Evolutionary conservation across 2,888 invertebrate genomes (phyloP), one percentile per base, ranked within the genome.

Genomic region (Encarsia formosa): DNA sequence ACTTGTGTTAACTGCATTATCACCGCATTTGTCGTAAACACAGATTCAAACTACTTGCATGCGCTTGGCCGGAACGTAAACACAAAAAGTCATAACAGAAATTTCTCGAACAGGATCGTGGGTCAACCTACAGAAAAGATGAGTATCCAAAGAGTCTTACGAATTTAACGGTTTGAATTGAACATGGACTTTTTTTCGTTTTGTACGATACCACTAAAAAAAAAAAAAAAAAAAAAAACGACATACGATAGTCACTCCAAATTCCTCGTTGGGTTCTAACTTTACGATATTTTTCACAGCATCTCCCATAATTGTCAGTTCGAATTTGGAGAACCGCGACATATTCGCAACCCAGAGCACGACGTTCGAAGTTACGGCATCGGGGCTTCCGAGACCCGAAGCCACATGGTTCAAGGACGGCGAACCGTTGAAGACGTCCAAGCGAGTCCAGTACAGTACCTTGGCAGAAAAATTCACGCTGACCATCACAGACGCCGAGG

Each of bases 301-400:
- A 70, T 78, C 83, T 60, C 89, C 91, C 34, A 81, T 82, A 70
- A 81, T 91, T 62, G 75, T 84, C 65, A 84, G 83, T 62, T 83
- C 85, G 60, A 85, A 82, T 63, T 81, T 91, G 75, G 83, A 84
- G 64, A 88, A 90, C 74, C 80, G 83, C 53, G 81, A 82, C 55
- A 81, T 85, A 26, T 89, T 81, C 73, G 91, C 91, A 74, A 91
- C 93, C 11, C 82, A 94, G 46, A 86, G 86, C 9, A 81, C 88
- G 39, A 82, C 83, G 57, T 93, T 88, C 75, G 86, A 88, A 56
- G 83, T 92, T 0, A 80, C 84, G 59, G 89, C 88, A 0, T 81
- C 80, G 37, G 91, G 89, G 16, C 78, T 82, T 54, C 93, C 93
- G 8, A 81, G 85, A 58, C 90, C 91, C 0, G 82, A 81, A 37